Evolutionary conservation across 2,888 invertebrate species (phyloP).

Genomic region (Plagiodera versicolora): DNA sequence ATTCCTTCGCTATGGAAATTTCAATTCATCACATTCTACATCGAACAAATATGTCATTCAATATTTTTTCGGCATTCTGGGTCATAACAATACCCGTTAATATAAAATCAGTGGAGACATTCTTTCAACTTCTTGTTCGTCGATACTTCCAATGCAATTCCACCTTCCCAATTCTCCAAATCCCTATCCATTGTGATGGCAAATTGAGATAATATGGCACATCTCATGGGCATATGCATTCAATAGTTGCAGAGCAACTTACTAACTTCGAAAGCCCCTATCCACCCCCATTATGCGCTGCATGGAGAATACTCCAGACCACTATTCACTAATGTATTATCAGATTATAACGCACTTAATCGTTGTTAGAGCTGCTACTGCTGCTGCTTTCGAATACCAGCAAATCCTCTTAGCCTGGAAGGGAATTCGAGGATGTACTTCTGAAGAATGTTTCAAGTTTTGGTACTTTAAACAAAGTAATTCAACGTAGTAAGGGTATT

Average conservation of each 20-base stretch:
- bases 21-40: too few species aligned
- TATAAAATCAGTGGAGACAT: too few species aligned
- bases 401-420: slow-evolving; percentile 49
- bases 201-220: slow-evolving; percentile 33
- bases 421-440: slow-evolving; percentile 30
- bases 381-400: slow-evolving; percentile 46
- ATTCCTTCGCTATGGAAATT: too few species aligned
- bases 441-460: neutral
- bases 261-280: slow-evolving; percentile 36
- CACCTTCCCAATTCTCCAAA: slow-evolving; percentile 21
- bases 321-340: slow-evolving; percentile 51
- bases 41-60: too few species aligned
- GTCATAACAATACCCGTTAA: too few species aligned
- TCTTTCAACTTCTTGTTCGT: too few species aligned
- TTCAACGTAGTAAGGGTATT: too few species aligned
- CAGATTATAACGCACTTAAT: slow-evolving; percentile 55
- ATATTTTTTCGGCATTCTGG: too few species aligned
- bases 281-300: slow-evolving; percentile 33
- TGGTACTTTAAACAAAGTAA: too few species aligned
- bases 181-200: slow-evolving; percentile 26
- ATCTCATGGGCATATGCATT: slow-evolving; percentile 31
- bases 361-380: slow-evolving; percentile 21
- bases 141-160: neutral
- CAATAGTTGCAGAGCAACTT: slow-evolving; percentile 34
- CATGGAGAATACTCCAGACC: slow-evolving; percentile 33